phyloP scores from a whole-genome alignment of 2,797 vertebrate species.

The Tokudaia tokunoshimensis region DNA sequence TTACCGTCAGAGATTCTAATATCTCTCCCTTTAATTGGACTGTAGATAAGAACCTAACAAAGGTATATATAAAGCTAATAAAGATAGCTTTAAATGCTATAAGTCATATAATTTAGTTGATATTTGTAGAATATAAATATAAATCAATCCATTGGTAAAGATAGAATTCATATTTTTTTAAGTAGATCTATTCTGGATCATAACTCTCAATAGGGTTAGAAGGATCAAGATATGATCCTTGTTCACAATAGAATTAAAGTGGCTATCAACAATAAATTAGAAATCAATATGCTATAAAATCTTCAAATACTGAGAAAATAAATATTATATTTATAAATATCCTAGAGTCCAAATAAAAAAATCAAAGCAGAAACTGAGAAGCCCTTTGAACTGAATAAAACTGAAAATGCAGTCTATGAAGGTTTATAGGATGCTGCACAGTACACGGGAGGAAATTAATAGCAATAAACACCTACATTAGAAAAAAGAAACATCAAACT shows the following conservation, averaged over 20 bases:
- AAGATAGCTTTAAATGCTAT: background rate
- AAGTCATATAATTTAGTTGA: background rate
- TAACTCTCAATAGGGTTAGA: conserved; percentile 30
- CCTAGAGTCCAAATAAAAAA: background rate
- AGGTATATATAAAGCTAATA: background rate
- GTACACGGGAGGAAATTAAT: background rate
- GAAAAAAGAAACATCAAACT: background rate
- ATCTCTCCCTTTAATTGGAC: background rate
- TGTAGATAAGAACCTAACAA: conserved; percentile 35
- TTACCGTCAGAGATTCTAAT: background rate
- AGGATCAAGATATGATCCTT: background rate
- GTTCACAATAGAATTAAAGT: background rate
- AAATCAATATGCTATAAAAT: conserved; percentile 33
- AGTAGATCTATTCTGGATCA: background rate
- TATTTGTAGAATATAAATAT: background rate
- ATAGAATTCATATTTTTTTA: background rate
- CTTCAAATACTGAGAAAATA: conserved; percentile 38
- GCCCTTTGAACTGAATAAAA: conserved; percentile 33
- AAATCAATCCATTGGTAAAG: background rate
- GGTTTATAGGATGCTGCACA: background rate
- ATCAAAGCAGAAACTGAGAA: background rate
- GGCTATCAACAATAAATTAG: background rate
- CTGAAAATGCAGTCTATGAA: background rate
- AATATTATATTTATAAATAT: conserved; percentile 7
- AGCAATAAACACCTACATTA: background rate